These are phyloP conservation scores for Siniperca knerii DNA, from an alignment of 2,113 vertebrate species.

Conservation along the genomic window DNA sequence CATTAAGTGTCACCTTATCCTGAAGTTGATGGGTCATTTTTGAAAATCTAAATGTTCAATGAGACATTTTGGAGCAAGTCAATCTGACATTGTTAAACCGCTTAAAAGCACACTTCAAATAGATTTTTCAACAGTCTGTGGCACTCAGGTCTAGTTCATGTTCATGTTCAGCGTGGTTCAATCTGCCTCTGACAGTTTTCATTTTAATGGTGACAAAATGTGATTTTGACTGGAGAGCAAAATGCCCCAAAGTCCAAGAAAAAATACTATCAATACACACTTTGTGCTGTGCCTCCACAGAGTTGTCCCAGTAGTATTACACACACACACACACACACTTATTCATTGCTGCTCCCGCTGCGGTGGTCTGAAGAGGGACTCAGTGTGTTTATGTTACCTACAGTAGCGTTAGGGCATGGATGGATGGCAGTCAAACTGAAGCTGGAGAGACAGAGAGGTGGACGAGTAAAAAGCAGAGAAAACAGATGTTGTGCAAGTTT, in stretches of 20 bases:
- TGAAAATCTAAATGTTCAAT: not conserved
- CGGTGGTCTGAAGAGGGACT: slow-evolving; percentile 51
- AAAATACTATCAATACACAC: slow-evolving; percentile 55
- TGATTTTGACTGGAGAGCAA: slow-evolving; percentile 43
- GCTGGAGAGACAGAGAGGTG: not conserved
- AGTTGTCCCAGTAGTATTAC: slow-evolving; percentile 52
- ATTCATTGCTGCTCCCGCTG: slow-evolving; percentile 52
- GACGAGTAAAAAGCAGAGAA: slow-evolving; percentile 14
- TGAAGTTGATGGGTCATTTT: not conserved
- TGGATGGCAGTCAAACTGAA: slow-evolving; percentile 51
- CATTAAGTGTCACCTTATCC: not conserved
- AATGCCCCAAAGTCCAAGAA: slow-evolving; percentile 6
- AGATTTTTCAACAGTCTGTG: not conserved
- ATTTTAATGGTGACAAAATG: slow-evolving; percentile 47
- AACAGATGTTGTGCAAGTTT: slow-evolving; percentile 53
- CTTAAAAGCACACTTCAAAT: slow-evolving; percentile 15
- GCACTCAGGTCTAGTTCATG: slow-evolving; percentile 6
- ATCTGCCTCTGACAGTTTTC: slow-evolving; percentile 31
- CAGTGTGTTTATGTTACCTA: slow-evolving; percentile 65
- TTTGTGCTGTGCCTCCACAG: slow-evolving; percentile 48
- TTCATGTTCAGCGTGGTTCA: slow-evolving; percentile 21
- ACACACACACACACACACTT: slow-evolving; percentile 47
- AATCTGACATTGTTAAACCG: not conserved
- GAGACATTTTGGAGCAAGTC: not conserved
- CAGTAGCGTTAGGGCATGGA: slow-evolving; percentile 55